These are phyloP conservation scores for Lepidurus couesii DNA, from an alignment of 1,140 invertebrate species.

Conservation along the genomic window DNA sequence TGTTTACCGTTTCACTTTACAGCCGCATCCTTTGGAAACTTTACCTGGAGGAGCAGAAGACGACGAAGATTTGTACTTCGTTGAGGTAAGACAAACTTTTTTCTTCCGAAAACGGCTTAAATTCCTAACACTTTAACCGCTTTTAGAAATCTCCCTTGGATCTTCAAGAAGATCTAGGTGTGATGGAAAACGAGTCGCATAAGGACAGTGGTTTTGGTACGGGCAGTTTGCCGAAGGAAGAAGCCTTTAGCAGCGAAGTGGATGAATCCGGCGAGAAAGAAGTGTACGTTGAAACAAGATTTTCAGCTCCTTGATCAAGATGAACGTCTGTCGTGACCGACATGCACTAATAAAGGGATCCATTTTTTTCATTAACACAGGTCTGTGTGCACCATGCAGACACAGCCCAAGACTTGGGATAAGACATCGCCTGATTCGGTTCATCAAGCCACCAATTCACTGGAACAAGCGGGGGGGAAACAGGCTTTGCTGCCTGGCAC, in stretches of 20 bases:
- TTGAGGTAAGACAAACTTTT: neutral
- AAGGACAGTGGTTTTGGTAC: slow-evolving; percentile 33
- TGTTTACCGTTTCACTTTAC: slow-evolving; percentile 38
- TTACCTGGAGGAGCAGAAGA: slow-evolving; percentile 35
- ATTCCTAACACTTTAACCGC: too few relatives aligned
- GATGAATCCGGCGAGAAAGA: slow-evolving; percentile 26
- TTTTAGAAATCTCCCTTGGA: slow-evolving; percentile 14
- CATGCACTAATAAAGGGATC: too few relatives aligned
- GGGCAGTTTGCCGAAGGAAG: slow-evolving; percentile 35
- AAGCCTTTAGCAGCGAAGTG: slow-evolving; percentile 18
- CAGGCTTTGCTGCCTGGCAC: neutral
- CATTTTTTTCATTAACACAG: too few relatives aligned
- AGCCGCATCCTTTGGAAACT: slow-evolving; percentile 38
- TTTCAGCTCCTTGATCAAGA: too few relatives aligned
- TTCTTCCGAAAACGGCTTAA: neutral
- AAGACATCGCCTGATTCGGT: neutral
- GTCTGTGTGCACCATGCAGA: too few relatives aligned
- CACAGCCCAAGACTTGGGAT: too few relatives aligned
- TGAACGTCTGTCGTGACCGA: too few relatives aligned
- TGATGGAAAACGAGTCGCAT: slow-evolving; percentile 31
- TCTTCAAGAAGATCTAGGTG: slow-evolving; percentile 19
- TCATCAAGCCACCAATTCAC: slow-evolving; percentile 25
- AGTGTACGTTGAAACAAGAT: neutral
- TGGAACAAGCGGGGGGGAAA: slow-evolving; percentile 7
- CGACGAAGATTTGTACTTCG: neutral